Base-by-base conservation (phyloP, 2,888 invertebrate genomes). In the Drosophila pseudotakahashii region DNA sequence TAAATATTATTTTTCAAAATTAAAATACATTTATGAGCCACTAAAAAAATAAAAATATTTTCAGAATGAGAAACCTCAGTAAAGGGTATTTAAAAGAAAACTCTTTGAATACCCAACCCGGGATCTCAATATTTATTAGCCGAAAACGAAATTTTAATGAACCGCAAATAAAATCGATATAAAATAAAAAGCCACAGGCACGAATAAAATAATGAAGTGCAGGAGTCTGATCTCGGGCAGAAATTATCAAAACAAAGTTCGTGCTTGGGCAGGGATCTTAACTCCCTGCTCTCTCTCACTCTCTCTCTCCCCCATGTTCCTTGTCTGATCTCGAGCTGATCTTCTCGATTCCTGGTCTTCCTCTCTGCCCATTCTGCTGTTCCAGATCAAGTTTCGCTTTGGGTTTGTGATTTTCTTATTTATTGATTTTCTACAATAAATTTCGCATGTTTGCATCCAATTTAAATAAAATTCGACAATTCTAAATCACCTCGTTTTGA, bases 381-480 rank as follows among this genome's bases (percentile, higher is more conserved):
- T 62, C 41, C 41, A 67, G 77, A 78, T 89, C 89, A 75, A 84
- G 88, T 83, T 89, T 77, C 48, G 34, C 63, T 63, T 60, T n/a
- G 19, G 34, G 61, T 55, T 80, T 88, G 74, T 82, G 86, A 84
- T 89, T 84, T 86, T 88, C 82, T 90, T 86, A 89, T 90, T 91
- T 91, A 90, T 90, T 90, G 90, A 91, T 90, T 90, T 91, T 88
- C 89, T 90, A 90, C 90, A 90, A 90, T 90, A 90, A 90, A 90
- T 90, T 91, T 91, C 89, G 92, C 91, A 91, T 91, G 91, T 90
- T 89, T 88, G 89, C 89, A 89, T 90, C 92, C 92, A 92, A 92
- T 92, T 92, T 92, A 92, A 92, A 92, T 92, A 92, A 91, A 90
- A 91, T 89, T 91, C 91, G 90, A 91, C 91, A 92, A 92, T 91